phyloP scores from a whole-genome alignment of 1,140 invertebrate genomes.

The Drosophila equinoxialis region DNA sequence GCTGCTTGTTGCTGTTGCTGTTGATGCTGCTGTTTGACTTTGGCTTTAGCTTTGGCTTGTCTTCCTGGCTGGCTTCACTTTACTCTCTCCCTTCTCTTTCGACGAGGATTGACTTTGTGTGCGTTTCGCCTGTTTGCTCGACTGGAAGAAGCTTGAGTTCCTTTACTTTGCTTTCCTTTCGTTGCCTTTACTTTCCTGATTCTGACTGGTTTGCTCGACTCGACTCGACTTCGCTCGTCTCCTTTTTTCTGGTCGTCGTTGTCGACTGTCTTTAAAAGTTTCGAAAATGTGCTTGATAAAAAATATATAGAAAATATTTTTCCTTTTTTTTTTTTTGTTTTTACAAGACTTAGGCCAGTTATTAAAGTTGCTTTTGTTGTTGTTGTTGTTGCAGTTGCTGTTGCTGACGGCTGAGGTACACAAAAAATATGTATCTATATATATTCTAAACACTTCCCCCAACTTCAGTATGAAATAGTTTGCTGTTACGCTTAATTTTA shows the following conservation, averaged over 20 bases:
- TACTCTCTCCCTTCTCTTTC: slow-evolving; percentile 17
- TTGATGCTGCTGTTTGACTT: slow-evolving; percentile 38
- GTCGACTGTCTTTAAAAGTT: slow-evolving; percentile 66
- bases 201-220: neutral
- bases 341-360: slow-evolving; percentile 35
- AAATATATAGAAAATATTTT: slow-evolving; percentile 62
- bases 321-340: neutral
- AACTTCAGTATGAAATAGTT: slow-evolving; percentile 47
- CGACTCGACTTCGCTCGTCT: neutral
- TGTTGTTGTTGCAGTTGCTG: slow-evolving; percentile 25
- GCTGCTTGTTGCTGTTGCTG: slow-evolving; percentile 23
- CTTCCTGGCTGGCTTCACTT: slow-evolving; percentile 27
- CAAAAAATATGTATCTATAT: slow-evolving; percentile 8
- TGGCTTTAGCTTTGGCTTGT: slow-evolving; percentile 33
- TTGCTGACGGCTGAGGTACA: slow-evolving; percentile 22
- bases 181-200: neutral
- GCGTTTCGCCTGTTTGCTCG: slow-evolving; percentile 21
- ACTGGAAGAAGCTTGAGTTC: slow-evolving; percentile 7
- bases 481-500: slow-evolving; percentile 61
- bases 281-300: slow-evolving; percentile 77
- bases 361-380: slow-evolving; percentile 34
- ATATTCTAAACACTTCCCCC: slow-evolving; percentile 58
- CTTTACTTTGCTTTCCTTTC: slow-evolving; percentile 4
- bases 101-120: slow-evolving; percentile 11
- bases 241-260: neutral